Evolutionary conservation across 2,113 vertebrate species (phyloP).

Genomic region (Aspiorhynchus laticeps): DNA sequence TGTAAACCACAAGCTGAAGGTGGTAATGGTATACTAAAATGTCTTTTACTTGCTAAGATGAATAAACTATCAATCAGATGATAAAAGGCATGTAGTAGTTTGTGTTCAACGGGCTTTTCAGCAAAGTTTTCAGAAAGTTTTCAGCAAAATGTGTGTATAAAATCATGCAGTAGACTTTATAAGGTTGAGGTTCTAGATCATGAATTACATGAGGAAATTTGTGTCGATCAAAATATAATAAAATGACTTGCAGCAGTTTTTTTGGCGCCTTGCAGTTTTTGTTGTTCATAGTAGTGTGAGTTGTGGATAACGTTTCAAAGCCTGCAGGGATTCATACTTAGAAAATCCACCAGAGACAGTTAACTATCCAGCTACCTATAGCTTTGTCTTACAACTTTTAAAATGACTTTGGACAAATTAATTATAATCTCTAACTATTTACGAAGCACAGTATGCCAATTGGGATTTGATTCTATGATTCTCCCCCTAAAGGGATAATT

Average conservation of each 20-base stretch:
- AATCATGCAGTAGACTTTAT: neutral
- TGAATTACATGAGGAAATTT: neutral
- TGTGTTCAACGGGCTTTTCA: neutral
- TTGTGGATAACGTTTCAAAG: neutral
- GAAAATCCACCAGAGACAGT: neutral
- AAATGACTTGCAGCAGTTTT: neutral
- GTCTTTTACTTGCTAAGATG: neutral
- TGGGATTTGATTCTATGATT: neutral
- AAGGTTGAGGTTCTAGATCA: neutral
- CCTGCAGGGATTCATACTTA: neutral
- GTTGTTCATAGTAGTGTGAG: neutral
- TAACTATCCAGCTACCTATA: too few relatives aligned
- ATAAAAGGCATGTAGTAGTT: neutral
- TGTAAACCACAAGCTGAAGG: neutral
- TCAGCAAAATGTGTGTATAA: neutral
- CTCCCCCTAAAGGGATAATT: neutral
- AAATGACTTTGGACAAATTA: neutral
- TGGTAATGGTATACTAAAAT: neutral
- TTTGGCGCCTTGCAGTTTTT: neutral
- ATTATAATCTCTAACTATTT: neutral
- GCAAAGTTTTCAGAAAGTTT: neutral
- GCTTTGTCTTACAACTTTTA: neutral
- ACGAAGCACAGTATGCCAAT: neutral
- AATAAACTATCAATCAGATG: neutral
- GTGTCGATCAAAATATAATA: neutral